Evolutionary conservation across 2,113 vertebrate genomes (phyloP).

Genomic region (Bostrychus sinensis): DNA sequence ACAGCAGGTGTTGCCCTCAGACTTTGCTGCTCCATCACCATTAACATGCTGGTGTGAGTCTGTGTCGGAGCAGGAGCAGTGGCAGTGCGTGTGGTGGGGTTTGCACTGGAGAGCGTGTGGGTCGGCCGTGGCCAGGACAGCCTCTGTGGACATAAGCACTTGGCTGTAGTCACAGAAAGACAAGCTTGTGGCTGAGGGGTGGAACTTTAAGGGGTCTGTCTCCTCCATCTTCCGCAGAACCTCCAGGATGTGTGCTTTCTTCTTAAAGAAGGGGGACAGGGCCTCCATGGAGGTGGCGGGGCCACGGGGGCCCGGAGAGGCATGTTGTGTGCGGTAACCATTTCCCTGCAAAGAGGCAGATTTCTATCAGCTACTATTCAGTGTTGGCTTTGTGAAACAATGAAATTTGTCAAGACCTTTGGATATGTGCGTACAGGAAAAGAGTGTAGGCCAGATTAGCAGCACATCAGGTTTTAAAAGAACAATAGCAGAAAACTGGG

Average conservation of each 20-base stretch:
- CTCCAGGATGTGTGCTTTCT: constrained; percentile 96
- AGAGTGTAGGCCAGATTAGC: constrained; percentile 31
- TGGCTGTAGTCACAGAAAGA: constrained; percentile 82
- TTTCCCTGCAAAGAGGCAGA: constrained; percentile 70
- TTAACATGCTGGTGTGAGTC: constrained; percentile 80
- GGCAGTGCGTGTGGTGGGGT: constrained; percentile 71
- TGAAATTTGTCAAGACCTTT: constrained; percentile 28
- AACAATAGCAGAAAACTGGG: constrained; percentile 33
- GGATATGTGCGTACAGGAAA: constrained; percentile 46
- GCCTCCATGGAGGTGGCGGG: constrained; percentile 83
- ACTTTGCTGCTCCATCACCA: constrained; percentile 80
- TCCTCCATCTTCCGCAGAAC: constrained; percentile 93
- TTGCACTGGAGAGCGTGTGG: constrained; percentile 67
- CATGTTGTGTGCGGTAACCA: constrained; percentile 74
- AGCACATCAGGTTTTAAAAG: constrained; percentile 9
- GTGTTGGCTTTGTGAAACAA: constrained; percentile 9
- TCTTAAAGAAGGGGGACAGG: constrained; percentile 93
- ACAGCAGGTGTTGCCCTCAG: constrained; percentile 78
- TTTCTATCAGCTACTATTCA: constrained; percentile 24
- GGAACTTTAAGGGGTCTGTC: constrained; percentile 84
- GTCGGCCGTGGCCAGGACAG: constrained; percentile 69
- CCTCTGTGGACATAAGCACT: constrained; percentile 76
- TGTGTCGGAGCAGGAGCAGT: constrained; percentile 71
- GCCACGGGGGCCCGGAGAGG: constrained; percentile 79
- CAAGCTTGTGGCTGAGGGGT: constrained; percentile 68